These are phyloP conservation scores for Tolmerus cingulatus DNA, from an alignment of 2,888 invertebrate genomes.

Conservation along the genomic window DNA sequence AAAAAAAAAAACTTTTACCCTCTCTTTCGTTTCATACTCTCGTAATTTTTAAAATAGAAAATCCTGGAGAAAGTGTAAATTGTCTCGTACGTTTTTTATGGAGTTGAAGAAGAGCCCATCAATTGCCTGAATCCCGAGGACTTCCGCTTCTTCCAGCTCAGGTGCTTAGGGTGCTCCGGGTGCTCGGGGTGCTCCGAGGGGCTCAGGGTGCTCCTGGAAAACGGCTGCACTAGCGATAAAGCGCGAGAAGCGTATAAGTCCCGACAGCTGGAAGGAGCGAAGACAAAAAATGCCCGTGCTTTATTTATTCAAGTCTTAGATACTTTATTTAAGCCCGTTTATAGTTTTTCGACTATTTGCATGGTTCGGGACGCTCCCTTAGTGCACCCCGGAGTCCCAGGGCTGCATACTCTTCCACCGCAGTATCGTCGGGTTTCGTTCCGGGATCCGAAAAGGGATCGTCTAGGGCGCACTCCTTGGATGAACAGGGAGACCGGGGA, in stretches of 20 bases:
- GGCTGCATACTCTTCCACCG: not conserved
- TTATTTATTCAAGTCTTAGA: slow-evolving; percentile 24
- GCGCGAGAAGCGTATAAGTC: not conserved
- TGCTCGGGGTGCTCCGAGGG: not conserved
- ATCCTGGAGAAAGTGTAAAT: not conserved
- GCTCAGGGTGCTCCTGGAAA: not conserved
- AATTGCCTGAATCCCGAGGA: not conserved
- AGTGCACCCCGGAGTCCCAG: not conserved
- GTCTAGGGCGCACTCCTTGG: no score
- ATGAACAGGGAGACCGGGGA: not conserved
- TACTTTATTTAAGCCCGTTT: slow-evolving; percentile 29
- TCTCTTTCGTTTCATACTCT: not conserved
- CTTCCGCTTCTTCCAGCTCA: not conserved
- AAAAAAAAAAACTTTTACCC: not conserved
- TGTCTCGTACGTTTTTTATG: not conserved
- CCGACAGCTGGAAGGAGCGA: not conserved
- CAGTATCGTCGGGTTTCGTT: not conserved
- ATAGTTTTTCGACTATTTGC: slow-evolving; percentile 30
- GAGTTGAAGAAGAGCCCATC: not conserved
- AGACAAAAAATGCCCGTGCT: not conserved
- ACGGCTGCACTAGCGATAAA: not conserved
- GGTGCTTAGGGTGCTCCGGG: not conserved
- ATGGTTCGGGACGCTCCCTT: not conserved
- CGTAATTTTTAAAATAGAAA: not conserved
- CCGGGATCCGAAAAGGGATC: not conserved